Base-by-base conservation (phyloP, 2,888 invertebrate genomes). In the Drosophila phalerata region DNA sequence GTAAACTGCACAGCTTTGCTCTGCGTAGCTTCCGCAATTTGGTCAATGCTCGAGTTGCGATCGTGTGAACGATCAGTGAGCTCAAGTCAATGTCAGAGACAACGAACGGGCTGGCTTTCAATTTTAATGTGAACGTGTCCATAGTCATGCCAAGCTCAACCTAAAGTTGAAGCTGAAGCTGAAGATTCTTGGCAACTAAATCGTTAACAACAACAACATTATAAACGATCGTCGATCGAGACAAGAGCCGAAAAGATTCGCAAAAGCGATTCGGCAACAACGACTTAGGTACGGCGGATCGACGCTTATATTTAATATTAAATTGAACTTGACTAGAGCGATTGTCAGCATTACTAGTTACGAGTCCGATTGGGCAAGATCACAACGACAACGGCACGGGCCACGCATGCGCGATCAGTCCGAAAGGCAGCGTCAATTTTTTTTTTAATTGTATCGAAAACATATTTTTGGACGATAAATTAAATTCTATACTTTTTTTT, bases 311-410 rank as follows among this genome's bases (percentile, higher is more conserved):
- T 85, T 81, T 79, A 85, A 86, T 88, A 90, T 90, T 90, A 90
- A 90, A 90, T 87, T 85, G 90, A 88, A 88, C 89, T 90, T 90
- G 86, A 77, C 70, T 68, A 72, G 61, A 64, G 76, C 71, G 77
- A 69, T 73, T 68, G 81, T 66, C 79, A 87, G 82, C 90, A 90
- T 89, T 90, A 79, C 81, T 72, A 85, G 88, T 83, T 87, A 80
- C 84, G 89, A 73, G 72, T 81, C 72, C 88, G 86, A 69, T 77
- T 76, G 72, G 83, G 81, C 75, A 81, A 86, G 80, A 87, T 87
- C 69, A 58, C 57, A 32, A 47, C 34, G 56, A 72, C 28, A 62
- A 64, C 73, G 75, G 79, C 74, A 83, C 76, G 83, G 86, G 90
- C 82, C 79, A 73, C 73, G 78, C 73, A 69, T 64, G 51, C 66